A percentile compares a stretch with the other conserved stretches of the same genome.
Evolutionary conservation across 2,888 invertebrate genomes (phyloP).

Genomic region (Stramonita haemastoma): DNA sequence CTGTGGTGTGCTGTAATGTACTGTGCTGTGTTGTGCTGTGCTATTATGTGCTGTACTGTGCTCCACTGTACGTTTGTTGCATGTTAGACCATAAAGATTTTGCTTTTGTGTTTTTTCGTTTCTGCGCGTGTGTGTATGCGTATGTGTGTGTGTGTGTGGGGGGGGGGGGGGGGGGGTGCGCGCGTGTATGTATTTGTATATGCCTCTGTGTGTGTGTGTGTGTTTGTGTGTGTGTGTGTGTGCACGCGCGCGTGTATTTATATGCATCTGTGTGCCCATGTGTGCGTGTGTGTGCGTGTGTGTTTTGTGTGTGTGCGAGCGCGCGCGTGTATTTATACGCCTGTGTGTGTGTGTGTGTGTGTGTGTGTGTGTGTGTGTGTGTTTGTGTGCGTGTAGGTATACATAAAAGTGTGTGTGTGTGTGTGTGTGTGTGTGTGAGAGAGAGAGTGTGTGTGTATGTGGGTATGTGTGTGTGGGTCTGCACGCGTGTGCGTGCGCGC

Average conservation of each 20-base stretch:
- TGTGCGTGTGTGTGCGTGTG: background rate
- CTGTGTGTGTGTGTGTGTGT: background rate
- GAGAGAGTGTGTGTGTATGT: background rate
- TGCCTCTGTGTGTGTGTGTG: conserved; percentile 24
- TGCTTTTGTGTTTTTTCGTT: no score
- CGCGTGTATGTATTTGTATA: background rate
- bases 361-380: background rate
- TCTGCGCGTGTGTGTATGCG: background rate
- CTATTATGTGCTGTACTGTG: no score
- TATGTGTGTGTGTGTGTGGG: conserved; percentile 13
- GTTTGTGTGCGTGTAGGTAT: background rate
- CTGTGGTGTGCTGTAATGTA: no score
- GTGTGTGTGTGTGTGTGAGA: background rate
- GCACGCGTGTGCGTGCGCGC: conserved; percentile 14
- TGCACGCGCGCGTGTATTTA: background rate
- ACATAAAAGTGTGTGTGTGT: background rate
- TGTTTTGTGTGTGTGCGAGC: background rate
- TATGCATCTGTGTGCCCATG: background rate
- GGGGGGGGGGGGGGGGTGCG: background rate
- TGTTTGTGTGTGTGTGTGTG: background rate
- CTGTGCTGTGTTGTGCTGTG: no score
- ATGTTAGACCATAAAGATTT: no score
- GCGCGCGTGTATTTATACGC: background rate
- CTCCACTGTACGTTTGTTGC: no score
- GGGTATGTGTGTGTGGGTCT: background rate